Base-by-base conservation (phyloP, 2,888 invertebrate genomes). In the Epirrhoe alternata region DNA sequence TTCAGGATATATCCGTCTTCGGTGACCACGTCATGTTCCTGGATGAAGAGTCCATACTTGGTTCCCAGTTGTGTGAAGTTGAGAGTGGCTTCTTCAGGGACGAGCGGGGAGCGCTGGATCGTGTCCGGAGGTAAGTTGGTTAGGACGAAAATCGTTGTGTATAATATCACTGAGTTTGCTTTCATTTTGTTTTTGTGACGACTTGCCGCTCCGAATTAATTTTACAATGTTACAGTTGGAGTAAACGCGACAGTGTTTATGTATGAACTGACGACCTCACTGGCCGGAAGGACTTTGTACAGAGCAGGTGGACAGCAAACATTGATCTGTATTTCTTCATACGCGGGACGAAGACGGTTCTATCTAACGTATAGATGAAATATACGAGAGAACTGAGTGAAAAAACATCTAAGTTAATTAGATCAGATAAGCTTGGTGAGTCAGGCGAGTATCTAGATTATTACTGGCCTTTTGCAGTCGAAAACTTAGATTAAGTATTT, bases 1-100 rank as follows among this genome's bases (percentile, higher is more conserved):
- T 70, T 78, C 5, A 84, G 68, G 54, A 83, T 78, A 30, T 84
- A 85, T 1, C 81, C 82, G 51, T 86, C 85, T 71, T 79, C 78
- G 3, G 84, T 85, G 6, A 65, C 70, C 4, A 85, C 77, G 0
- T 69, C 71, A 42, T 80, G 78, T 55, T 81, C 78, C 55, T 72
- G 64, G 33, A 64, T 66, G 1, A 16, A 51, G 17, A 74, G 60
- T 6, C 76, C 76, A 31, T 75, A 73, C 61, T 78, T 77, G 0
- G 14, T 16, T 6, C 72, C 72, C 0, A 78, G 50, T 5, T 52
- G 67, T 12, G 70, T 70, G 45, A 76, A 80, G 58, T 74, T 73
- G 8, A 74, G 69, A 0, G 12, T 57, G 3, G 71, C 74, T 51
- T 71, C 72, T 63, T 69, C 70, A 47, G 66, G 66, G 14, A 59